phyloP scores from a whole-genome alignment of 2,888 invertebrate species.

The Drosophila mayaguana region DNA sequence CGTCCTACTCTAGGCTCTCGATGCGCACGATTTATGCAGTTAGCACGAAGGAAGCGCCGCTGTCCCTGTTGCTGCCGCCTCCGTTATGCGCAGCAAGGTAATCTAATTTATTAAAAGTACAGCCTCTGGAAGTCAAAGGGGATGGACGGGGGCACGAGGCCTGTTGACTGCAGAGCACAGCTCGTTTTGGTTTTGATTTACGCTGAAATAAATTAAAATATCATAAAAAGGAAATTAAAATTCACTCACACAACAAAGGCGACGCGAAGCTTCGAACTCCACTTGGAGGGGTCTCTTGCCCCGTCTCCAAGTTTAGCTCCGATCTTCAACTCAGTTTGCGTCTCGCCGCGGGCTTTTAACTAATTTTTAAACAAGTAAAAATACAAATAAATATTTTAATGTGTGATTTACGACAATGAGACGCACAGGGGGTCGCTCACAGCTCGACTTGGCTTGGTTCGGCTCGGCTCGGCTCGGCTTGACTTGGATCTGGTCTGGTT shows the following conservation, averaged over 20 bases:
- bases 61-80: slow-evolving; percentile 26
- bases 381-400: slow-evolving; percentile 81
- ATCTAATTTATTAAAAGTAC: slow-evolving; percentile 80
- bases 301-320: background rate
- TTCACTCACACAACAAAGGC: slow-evolving; percentile 78
- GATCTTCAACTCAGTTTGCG: background rate
- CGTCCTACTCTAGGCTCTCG: slow-evolving; percentile 12
- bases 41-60: slow-evolving; percentile 68
- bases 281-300: background rate
- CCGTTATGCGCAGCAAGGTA: slow-evolving; percentile 49
- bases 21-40: slow-evolving; percentile 69
- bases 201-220: slow-evolving; percentile 84
- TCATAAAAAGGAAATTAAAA: slow-evolving; percentile 84
- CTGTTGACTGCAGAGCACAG: slow-evolving; percentile 39
- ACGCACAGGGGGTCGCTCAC: slow-evolving; percentile 70
- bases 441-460: slow-evolving; percentile 9
- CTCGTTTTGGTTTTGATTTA: slow-evolving; percentile 83
- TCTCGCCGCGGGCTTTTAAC: slow-evolving; percentile 71
- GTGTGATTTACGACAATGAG: slow-evolving; percentile 81
- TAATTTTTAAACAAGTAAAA: slow-evolving; percentile 81
- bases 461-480: slow-evolving; percentile 4
- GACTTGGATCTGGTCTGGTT: slow-evolving; percentile 21
- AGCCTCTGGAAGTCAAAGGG: slow-evolving; percentile 52
- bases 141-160: background rate
- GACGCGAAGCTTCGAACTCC: slow-evolving; percentile 8